Conservation (phyloP, 2,113 vertebrate species). For the Neotragus moschatus region DNA sequence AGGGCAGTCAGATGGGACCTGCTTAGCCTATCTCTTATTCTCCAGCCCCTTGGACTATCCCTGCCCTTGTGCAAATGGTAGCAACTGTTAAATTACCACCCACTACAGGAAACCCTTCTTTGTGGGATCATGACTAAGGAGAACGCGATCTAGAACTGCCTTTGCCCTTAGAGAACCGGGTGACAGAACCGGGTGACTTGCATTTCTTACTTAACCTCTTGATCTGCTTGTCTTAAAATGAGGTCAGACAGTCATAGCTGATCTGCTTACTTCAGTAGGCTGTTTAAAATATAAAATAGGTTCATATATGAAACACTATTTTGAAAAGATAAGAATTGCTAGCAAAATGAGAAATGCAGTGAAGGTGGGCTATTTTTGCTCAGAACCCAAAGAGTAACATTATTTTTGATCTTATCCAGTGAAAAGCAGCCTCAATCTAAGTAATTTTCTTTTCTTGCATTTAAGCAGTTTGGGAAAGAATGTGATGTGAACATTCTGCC, state of each 20-base stretch:
- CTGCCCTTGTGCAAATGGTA: neutral
- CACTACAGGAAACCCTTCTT: neutral
- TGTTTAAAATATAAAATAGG: neutral
- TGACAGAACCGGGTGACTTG: neutral
- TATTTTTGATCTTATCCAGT: neutral
- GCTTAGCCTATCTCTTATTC: neutral
- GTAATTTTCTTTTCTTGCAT: neutral
- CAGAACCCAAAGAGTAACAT: neutral
- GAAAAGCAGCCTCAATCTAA: neutral
- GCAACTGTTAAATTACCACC: neutral
- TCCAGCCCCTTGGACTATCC: neutral
- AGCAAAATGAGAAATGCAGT: neutral
- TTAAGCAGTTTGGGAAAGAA: neutral
- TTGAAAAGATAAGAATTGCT: neutral
- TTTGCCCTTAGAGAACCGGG: neutral
- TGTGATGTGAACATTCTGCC: neutral
- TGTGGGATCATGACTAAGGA: neutral
- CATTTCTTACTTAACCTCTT: neutral
- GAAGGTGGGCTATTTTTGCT: neutral
- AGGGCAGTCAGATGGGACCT: neutral
- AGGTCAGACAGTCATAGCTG: neutral
- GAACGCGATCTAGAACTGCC: neutral
- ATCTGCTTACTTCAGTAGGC: neutral
- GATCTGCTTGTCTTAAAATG: neutral
- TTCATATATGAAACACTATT: neutral